Conservation (phyloP, 30 jellyfish, hydroid and myxozoan species). For the Hydractinia symbiolongicarpus region DNA sequence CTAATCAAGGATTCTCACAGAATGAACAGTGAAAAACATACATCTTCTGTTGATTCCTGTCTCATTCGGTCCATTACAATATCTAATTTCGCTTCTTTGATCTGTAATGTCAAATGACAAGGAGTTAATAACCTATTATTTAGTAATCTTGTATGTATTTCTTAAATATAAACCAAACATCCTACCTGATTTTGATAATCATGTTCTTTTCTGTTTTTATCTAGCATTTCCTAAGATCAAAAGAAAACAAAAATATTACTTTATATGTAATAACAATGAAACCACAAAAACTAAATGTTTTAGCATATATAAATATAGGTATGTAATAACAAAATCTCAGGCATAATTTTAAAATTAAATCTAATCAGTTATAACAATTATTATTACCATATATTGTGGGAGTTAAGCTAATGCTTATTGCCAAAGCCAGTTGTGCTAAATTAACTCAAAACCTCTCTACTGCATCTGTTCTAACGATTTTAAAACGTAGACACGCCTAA, state of each 20-base stretch:
- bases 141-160: neutral
- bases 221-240: constrained; percentile 52
- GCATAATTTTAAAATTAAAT: too few species aligned
- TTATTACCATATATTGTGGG: too few species aligned
- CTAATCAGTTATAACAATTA: too few species aligned
- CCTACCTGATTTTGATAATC: constrained; percentile 78
- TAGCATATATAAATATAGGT: too few species aligned
- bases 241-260: neutral
- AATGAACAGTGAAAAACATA: neutral
- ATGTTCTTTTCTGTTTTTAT: constrained; percentile 59
- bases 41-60: constrained; percentile 88
- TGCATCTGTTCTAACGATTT: too few species aligned
- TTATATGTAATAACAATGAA: too few species aligned
- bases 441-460: too few species aligned
- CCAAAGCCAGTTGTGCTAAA: too few species aligned
- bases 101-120: constrained; percentile 26
- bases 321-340: too few species aligned
- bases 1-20: neutral
- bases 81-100: constrained; percentile 79
- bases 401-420: too few species aligned
- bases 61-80: constrained; percentile 81
- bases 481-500: too few species aligned
- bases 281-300: too few species aligned
- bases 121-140: neutral
- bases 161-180: neutral